These are phyloP conservation scores for Trogon melanurus DNA, from an alignment of 2,113 vertebrate species.

Conservation along the genomic window DNA sequence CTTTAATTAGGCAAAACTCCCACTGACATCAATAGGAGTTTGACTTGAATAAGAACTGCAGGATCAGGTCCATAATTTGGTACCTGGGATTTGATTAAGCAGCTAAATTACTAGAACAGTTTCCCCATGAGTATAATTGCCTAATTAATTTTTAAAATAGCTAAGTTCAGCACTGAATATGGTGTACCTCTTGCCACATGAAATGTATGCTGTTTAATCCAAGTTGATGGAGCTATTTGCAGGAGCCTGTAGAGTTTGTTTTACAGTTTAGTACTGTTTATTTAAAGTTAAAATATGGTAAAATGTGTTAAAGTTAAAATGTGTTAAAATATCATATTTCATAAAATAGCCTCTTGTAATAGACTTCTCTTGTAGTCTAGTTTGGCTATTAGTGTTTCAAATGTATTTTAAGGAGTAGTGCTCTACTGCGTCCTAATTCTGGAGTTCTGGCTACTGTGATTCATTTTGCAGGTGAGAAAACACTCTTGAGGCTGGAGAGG, in stretches of 20 bases:
- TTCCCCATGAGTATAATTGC: conserved; percentile 63
- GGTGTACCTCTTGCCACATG: conserved; percentile 15
- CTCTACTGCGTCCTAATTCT: not conserved
- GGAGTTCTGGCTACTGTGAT: not conserved
- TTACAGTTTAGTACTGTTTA: not conserved
- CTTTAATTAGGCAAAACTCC: conserved; percentile 71
- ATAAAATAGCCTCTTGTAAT: not conserved
- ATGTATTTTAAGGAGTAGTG: not conserved
- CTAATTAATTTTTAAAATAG: conserved; percentile 73
- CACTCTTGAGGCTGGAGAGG: not conserved
- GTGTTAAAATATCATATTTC: not conserved
- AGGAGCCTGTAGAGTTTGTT: not conserved
- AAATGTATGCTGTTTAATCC: conserved; percentile 27
- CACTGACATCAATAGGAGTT: conserved; percentile 66
- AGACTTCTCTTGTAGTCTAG: not conserved
- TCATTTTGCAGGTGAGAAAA: not conserved
- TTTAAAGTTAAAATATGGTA: not conserved
- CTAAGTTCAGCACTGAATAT: conserved; percentile 49
- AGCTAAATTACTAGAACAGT: conserved; percentile 60
- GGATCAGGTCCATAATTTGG: conserved; percentile 71
- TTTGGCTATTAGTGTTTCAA: not conserved
- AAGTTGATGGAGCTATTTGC: conserved; percentile 36
- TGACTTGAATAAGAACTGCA: conserved; percentile 68
- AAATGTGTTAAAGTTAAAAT: no score
- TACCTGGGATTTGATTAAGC: conserved; percentile 69